Evolutionary conservation across 2,113 vertebrate genomes (phyloP).

Genomic region (Bubo bubo): DNA sequence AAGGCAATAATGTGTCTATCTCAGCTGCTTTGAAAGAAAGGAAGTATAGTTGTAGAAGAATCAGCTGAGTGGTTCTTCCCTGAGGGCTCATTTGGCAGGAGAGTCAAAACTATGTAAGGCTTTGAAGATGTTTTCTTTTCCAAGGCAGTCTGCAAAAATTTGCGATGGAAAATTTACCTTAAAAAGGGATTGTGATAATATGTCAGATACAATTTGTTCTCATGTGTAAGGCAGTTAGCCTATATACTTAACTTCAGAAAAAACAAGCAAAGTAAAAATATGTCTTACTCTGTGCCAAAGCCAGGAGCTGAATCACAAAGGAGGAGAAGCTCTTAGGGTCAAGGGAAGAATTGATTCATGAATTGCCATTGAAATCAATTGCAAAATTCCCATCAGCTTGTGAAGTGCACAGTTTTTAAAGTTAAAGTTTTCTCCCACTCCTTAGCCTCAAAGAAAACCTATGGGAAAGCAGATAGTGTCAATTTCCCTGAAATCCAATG

Average conservation of each 20-base stretch:
- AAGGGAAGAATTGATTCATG: neutral
- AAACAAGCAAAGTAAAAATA: neutral
- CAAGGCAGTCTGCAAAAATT: neutral
- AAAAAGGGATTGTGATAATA: neutral
- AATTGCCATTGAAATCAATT: neutral
- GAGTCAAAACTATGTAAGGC: neutral
- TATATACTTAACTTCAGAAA: neutral
- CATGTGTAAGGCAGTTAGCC: neutral
- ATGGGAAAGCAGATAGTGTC: neutral
- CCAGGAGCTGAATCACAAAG: neutral
- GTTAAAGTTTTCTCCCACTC: neutral
- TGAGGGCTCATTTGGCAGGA: neutral
- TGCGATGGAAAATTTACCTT: neutral
- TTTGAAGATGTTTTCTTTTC: neutral
- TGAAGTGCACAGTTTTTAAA: neutral
- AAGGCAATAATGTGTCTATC: neutral
- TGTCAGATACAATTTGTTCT: neutral
- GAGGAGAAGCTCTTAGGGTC: neutral
- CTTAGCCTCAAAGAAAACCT: neutral
- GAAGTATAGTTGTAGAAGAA: neutral
- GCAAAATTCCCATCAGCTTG: neutral
- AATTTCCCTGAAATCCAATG: neutral
- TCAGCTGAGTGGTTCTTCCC: neutral
- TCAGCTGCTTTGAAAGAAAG: neutral
- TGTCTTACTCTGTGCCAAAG: neutral